Conservation (phyloP, 2,888 invertebrate species). For the Apoda limacodes region DNA sequence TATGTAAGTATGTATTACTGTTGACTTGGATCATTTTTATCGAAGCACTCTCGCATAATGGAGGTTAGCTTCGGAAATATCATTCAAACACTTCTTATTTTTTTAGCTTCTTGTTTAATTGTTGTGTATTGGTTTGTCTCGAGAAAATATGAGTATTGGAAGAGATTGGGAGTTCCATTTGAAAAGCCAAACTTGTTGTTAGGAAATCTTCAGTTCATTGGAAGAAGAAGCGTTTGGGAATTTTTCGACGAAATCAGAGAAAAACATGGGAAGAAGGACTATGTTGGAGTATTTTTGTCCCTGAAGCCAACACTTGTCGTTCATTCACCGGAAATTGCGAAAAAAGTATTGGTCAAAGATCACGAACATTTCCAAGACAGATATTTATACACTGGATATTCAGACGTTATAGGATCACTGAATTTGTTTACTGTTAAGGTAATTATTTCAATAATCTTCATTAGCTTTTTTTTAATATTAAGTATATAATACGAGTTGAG, state of each 20-base stretch:
- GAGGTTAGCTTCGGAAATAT: too few relatives aligned
- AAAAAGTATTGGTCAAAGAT: slow-evolving; percentile 35
- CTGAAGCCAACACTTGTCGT: slow-evolving; percentile 38
- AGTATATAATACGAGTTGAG: too few relatives aligned
- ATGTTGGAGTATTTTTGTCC: slow-evolving; percentile 40
- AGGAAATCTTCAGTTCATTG: slow-evolving; percentile 38
- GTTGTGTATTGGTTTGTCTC: too few relatives aligned
- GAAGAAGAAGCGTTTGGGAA: slow-evolving; percentile 39
- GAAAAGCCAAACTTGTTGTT: slow-evolving; percentile 33
- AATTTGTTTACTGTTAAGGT: slow-evolving; percentile 48
- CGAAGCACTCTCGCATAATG: too few relatives aligned
- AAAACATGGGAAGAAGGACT: slow-evolving; percentile 33
- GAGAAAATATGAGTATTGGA: slow-evolving; percentile 50
- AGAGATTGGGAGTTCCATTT: slow-evolving; percentile 36
- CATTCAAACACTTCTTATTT: too few relatives aligned
- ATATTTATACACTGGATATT: slow-evolving; percentile 28
- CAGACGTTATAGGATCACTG: slow-evolving; percentile 42
- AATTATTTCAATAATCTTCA: too few relatives aligned
- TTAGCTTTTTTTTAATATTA: too few relatives aligned
- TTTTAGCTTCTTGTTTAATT: too few relatives aligned
- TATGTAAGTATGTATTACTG: too few relatives aligned
- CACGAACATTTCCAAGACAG: slow-evolving; percentile 39
- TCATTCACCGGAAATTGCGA: slow-evolving; percentile 40
- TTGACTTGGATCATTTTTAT: too few relatives aligned
- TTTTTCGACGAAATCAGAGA: slow-evolving; percentile 30